Evolutionary conservation across 2,888 invertebrate genomes (phyloP), one percentile per base, ranked within the genome.

Genomic region (Acanthopleura granulata): DNA sequence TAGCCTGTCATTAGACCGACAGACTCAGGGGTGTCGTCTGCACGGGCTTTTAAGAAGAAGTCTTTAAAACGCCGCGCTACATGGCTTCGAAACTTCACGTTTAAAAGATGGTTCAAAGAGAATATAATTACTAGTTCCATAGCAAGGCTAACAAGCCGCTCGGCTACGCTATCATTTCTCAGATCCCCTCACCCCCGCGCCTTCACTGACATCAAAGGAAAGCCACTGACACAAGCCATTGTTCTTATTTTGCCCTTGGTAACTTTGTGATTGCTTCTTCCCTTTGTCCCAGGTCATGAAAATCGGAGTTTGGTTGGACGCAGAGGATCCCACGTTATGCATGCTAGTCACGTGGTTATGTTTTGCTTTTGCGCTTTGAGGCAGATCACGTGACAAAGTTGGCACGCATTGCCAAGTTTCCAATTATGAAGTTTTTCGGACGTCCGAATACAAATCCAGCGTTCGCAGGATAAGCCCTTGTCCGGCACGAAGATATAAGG

Each of bases 231-330:
- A 57, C 57, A 57, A 57, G 57, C 51, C 57, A 57, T 57, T 57
- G 57, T 57, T 57, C 57, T 57, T 57, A 57, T 57, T 57, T 57
- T 57, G 57, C 57, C 57, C 57, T 57, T 57, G 57, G 57, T 57
- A 57, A 57, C 57, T 57, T 57, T 57, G n/a, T 57, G 57, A 57
- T 57, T 57, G 57, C 57, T 22, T 57, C 57, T n/a, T 57, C n/a
- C 12, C 57, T 57, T 57, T 57, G 57, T 57, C 22, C 18, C 6
- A 57, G 12, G 57, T 57, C 57, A 57, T 57, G 57, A 18, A 57
- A 57, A 18, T 57, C 18, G 40, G 57, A 57, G 18, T 57, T 6
- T 18, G 22, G n/a, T n/a, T 57, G n/a, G 22, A n/a, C 18, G 57
- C 57, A 57, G 57, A 57, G 6, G 57, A 57, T 57, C 57, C 22